Evolutionary conservation across 2,888 invertebrate genomes (phyloP), one percentile per base, ranked within the genome.

Genomic region (Drosophila cognata): DNA sequence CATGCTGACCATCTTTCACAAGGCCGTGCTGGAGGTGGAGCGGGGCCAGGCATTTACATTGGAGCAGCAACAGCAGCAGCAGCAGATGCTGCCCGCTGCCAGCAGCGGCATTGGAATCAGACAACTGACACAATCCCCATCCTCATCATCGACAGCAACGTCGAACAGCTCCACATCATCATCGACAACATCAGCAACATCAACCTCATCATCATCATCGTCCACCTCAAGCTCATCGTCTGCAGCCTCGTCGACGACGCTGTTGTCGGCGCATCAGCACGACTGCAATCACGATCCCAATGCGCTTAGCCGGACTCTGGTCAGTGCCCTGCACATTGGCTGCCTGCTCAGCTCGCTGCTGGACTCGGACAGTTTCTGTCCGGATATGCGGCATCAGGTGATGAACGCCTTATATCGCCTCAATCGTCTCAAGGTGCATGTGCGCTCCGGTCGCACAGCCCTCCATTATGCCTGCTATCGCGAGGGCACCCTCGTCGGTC

Each of bases 391-490:
- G 48, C 92, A 93, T 55, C 93, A 94, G 77, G 95, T 98, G 71
- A 95, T 97, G 91, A 94, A 94, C 92, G 95, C 96, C 28, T 95
- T 97, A 53, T 97, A 97, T 91, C 94, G 95, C 71, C 94, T 98
- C 61, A 96, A 98, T 82, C 96, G 95, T 93, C 96, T 94, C 91
- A 95, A 95, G 94, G 95, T 95, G 43, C 84, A 91, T 18, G 91
- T 96, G 5, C 94, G 95, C 4, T 94, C 95, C 65, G 96, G 96
- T 0, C 94, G 96, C 52, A 95, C 96, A 5, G 95, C 96, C 51
- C 93, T 97, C 80, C 98, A 98, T 94, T 94, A 98, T 91, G 97
- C 97, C 68, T 97, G 97, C 93, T 96, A 96, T 86, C 95, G 95
- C 71, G 97, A 97, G 81, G 96, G 95, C 33, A 95, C 96, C 28